Conservation (phyloP, 1,140 invertebrate species). For the Penaeus chinensis region DNA sequence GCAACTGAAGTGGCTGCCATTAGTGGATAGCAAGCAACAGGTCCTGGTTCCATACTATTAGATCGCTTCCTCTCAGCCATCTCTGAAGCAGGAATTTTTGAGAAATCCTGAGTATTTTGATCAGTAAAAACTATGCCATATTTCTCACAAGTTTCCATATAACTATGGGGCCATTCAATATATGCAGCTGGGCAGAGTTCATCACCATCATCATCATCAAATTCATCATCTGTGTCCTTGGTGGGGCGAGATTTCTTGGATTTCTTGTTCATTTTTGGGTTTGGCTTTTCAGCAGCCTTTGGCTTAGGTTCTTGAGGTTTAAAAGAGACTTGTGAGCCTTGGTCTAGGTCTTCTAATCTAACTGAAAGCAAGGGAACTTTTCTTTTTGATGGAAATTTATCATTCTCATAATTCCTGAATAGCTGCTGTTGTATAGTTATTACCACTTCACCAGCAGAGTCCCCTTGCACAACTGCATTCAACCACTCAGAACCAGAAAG, state of each 20-base stretch:
- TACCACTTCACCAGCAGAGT: slow-evolving; percentile 69
- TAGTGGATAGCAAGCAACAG: slow-evolving; percentile 46
- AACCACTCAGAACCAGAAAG: slow-evolving; percentile 65
- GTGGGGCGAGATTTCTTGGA: background rate
- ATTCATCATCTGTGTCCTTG: background rate
- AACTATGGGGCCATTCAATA: slow-evolving; percentile 6
- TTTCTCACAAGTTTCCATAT: background rate
- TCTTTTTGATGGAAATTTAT: slow-evolving; percentile 63
- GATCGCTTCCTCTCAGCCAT: slow-evolving; percentile 8
- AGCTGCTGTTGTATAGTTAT: slow-evolving; percentile 69
- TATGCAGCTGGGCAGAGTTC: background rate
- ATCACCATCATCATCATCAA: background rate
- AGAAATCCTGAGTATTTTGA: slow-evolving; percentile 33
- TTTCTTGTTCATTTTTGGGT: background rate
- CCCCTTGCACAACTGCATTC: slow-evolving; percentile 70
- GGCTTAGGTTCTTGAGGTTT: background rate
- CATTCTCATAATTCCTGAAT: slow-evolving; percentile 65
- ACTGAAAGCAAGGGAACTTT: slow-evolving; percentile 45
- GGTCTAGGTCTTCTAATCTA: slow-evolving; percentile 17
- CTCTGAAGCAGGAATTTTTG: background rate
- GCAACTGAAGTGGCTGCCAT: slow-evolving; percentile 44
- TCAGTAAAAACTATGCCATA: slow-evolving; percentile 51
- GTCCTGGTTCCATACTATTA: slow-evolving; percentile 46
- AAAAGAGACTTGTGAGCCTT: slow-evolving; percentile 15
- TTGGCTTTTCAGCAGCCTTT: background rate